Percentiles rank a stretch among this genome's conserved stretches.
Evolutionary conservation across 2,797 vertebrate species (phyloP).

Genomic region (Neomorphus geoffroyi): DNA sequence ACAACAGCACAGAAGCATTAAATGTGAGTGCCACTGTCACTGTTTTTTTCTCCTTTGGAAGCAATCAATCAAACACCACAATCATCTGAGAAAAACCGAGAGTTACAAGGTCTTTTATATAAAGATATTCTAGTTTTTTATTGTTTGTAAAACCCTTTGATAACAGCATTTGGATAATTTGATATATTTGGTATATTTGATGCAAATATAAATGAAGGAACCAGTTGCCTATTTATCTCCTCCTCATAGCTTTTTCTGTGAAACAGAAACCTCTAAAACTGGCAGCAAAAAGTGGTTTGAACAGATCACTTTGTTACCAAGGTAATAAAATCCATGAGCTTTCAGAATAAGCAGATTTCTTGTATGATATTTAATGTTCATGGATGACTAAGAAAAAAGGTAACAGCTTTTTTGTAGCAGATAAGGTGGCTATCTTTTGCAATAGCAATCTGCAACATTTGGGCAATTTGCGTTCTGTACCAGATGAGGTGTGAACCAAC

Average conservation of each 20-base stretch:
- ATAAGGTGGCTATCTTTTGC: background rate
- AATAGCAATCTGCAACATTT: background rate
- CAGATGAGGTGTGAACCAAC: background rate
- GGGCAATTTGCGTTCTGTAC: background rate
- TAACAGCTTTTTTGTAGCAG: background rate
- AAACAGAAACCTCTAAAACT: conserved; percentile 12
- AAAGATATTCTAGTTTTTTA: background rate
- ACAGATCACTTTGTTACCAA: conserved; percentile 35
- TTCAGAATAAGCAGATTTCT: conserved; percentile 41
- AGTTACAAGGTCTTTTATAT: background rate
- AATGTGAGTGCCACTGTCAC: background rate
- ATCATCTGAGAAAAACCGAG: background rate
- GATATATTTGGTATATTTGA: too few relatives aligned
- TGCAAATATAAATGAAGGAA: background rate
- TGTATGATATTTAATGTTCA: background rate
- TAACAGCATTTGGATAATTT: too few relatives aligned
- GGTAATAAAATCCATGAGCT: conserved; percentile 21
- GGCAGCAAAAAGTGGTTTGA: background rate
- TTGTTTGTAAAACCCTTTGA: background rate
- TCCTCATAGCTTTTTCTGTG: background rate
- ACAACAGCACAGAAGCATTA: background rate
- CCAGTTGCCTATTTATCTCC: background rate
- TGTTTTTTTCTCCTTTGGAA: background rate
- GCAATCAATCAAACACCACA: background rate
- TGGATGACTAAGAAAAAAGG: background rate